A percentile compares a stretch with the other conserved stretches of the same genome.
phyloP scores from a whole-genome alignment of 2,113 vertebrate species.

The Hylia prasina region DNA sequence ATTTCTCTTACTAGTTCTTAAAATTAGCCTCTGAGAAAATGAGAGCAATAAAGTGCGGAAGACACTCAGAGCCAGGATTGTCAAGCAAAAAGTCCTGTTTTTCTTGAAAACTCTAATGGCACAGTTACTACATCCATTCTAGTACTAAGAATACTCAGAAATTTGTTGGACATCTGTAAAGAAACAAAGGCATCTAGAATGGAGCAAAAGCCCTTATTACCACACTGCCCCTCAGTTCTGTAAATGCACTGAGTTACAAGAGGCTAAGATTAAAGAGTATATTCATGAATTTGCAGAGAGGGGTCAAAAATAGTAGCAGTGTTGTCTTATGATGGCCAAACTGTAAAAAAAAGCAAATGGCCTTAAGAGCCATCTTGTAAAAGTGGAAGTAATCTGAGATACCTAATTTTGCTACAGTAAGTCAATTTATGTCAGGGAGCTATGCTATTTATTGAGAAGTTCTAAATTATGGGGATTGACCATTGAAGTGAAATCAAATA shows the following conservation, averaged over 20 bases:
- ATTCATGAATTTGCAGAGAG: neutral
- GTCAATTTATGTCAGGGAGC: neutral
- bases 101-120: neutral
- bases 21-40: neutral
- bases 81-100: neutral
- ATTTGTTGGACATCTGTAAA: neutral
- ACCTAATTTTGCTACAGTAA: neutral
- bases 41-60: neutral
- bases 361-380: neutral
- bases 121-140: neutral
- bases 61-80: neutral
- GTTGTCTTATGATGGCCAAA: neutral
- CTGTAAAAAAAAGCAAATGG: neutral
- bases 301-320: neutral
- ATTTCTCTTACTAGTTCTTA: neutral
- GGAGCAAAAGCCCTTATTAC: neutral
- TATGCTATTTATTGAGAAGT: neutral
- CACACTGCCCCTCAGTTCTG: neutral
- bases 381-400: neutral
- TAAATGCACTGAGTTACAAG: neutral
- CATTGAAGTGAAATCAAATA: neutral
- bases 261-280: neutral
- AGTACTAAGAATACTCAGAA: neutral
- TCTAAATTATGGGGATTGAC: neutral
- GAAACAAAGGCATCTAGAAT: neutral